Evolutionary conservation across 2,888 invertebrate genomes (phyloP).

Genomic region (Magallana nippona): DNA sequence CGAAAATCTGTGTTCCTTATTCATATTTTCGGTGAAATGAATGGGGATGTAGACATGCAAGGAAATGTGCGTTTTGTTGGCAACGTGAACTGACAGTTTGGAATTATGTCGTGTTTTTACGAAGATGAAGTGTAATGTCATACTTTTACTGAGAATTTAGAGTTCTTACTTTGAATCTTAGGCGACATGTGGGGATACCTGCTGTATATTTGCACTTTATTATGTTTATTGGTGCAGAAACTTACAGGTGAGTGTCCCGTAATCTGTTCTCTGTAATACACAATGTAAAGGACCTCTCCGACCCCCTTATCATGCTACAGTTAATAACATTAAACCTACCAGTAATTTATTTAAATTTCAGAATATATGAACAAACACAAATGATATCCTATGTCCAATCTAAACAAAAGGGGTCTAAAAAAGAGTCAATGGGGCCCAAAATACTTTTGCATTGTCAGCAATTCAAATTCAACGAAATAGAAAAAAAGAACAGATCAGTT

Average conservation of each 20-base stretch:
- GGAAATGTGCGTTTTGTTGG: constrained; percentile 5
- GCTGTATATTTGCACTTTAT: background rate
- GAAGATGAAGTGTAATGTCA: background rate
- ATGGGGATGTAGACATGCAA: background rate
- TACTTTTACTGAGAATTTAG: constrained; percentile 8
- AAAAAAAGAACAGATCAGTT: background rate
- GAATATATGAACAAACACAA: background rate
- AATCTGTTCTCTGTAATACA: constrained; percentile 14
- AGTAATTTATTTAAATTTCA: background rate
- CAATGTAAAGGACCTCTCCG: background rate
- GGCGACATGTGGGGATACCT: constrained; percentile 2
- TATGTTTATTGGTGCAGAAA: constrained; percentile 36
- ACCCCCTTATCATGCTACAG: background rate
- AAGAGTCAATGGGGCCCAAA: background rate
- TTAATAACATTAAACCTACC: background rate
- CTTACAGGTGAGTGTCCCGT: constrained; percentile 26
- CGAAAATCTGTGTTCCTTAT: background rate
- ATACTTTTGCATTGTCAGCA: constrained; percentile 13
- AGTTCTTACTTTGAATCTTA: background rate
- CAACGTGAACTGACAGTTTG: constrained; percentile 16
- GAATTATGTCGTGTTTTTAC: background rate
- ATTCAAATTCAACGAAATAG: background rate
- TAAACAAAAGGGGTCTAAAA: background rate
- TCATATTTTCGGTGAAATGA: background rate
- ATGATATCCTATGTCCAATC: background rate